These are phyloP conservation scores for Heliothis peltigera DNA, from an alignment of 2,888 invertebrate species.

Conservation along the genomic window DNA sequence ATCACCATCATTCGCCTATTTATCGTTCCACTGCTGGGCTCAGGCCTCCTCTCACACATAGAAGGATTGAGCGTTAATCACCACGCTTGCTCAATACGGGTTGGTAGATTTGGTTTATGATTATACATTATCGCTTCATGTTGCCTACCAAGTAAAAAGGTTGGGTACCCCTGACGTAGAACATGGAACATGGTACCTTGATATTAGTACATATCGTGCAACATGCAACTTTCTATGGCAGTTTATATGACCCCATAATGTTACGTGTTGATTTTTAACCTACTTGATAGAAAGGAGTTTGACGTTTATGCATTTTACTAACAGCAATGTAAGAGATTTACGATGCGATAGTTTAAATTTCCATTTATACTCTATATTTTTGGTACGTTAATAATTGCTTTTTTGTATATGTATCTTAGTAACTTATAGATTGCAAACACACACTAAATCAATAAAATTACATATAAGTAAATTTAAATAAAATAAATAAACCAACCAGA, in stretches of 20 bases:
- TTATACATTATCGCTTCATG: neutral
- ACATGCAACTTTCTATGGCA: slow-evolving; percentile 49
- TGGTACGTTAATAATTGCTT: too few species aligned
- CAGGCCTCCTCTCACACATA: too few species aligned
- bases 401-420: too few species aligned
- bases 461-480: slow-evolving; percentile 4
- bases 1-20: too few species aligned
- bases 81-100: too few species aligned
- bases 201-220: slow-evolving; percentile 40
- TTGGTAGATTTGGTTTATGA: neutral
- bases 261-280: slow-evolving; percentile 4
- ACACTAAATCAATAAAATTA: slow-evolving; percentile 2
- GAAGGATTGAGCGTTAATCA: too few species aligned
- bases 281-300: neutral
- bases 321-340: too few species aligned
- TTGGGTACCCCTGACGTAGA: slow-evolving; percentile 4
- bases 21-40: too few species aligned
- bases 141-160: neutral
- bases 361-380: too few species aligned
- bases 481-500: slow-evolving; percentile 36
- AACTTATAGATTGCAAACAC: neutral
- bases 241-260: slow-evolving; percentile 25
- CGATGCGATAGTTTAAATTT: too few species aligned
- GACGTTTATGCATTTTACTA: neutral
- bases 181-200: slow-evolving; percentile 22